These are phyloP conservation scores for Plagodis pulveraria DNA, from an alignment of 2,888 invertebrate genomes.

Conservation along the genomic window DNA sequence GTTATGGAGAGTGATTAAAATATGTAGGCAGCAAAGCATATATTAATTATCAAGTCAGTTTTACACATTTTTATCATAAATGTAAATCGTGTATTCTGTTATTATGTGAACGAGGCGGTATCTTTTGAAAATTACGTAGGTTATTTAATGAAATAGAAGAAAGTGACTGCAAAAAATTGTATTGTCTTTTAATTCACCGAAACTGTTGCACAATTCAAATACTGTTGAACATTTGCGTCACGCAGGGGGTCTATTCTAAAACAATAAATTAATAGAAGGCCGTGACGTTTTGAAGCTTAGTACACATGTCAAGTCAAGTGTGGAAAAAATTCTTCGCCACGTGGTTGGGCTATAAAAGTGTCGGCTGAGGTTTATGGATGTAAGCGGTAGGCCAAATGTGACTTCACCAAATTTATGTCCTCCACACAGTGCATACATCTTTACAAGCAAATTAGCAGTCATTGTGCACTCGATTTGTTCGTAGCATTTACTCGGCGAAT, in stretches of 20 bases:
- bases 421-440: slow-evolving; percentile 77
- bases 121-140: too few relatives aligned
- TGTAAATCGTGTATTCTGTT: too few relatives aligned
- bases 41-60: neutral
- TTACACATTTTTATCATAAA: too few relatives aligned
- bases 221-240: slow-evolving; percentile 25
- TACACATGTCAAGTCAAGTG: slow-evolving; percentile 81
- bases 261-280: slow-evolving; percentile 77
- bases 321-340: slow-evolving; percentile 80
- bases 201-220: slow-evolving; percentile 43
- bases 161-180: neutral
- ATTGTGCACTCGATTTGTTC: slow-evolving; percentile 81
- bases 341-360: slow-evolving; percentile 83
- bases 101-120: too few relatives aligned
- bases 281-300: slow-evolving; percentile 63
- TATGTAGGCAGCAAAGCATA: slow-evolving; percentile 5
- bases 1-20: slow-evolving; percentile 14
- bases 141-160: neutral
- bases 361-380: slow-evolving; percentile 81
- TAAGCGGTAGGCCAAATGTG: slow-evolving; percentile 82
- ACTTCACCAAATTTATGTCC: slow-evolving; percentile 79
- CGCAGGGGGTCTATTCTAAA: slow-evolving; percentile 70
- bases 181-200: slow-evolving; percentile 15
- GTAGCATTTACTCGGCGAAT: slow-evolving; percentile 62
- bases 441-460: slow-evolving; percentile 83